A percentile compares a stretch with the other conserved stretches of the same genome.
phyloP scores from a whole-genome alignment of 92 coral and sea anemone genomes.

The Paragorgia papillata region DNA sequence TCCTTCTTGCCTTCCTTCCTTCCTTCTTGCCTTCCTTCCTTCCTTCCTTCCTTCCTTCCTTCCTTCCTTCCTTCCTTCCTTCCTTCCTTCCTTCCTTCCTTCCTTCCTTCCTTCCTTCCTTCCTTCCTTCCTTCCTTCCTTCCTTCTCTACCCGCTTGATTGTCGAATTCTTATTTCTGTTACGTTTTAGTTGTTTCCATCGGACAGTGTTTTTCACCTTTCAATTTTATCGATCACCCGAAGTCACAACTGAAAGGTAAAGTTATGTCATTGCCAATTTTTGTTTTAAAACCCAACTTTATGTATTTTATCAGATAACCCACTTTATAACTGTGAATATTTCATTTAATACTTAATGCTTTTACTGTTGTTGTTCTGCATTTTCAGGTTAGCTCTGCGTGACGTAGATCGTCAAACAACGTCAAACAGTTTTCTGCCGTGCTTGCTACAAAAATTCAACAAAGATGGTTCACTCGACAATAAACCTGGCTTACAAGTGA shows the following conservation, averaged over 20 bases:
- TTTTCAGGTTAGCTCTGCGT: slow-evolving; percentile 49
- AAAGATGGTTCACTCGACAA: slow-evolving; percentile 81
- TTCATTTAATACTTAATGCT: too few species aligned
- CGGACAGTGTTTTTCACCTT: slow-evolving; percentile 92
- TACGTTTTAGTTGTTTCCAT: slow-evolving; percentile 73
- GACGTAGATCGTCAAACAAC: slow-evolving; percentile 34
- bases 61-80: neutral
- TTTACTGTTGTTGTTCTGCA: neutral
- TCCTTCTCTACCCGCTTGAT: neutral
- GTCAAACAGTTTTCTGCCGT: slow-evolving; percentile 54
- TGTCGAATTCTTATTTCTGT: neutral
- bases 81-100: neutral
- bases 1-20: neutral
- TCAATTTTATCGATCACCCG: slow-evolving; percentile 92
- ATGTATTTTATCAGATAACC: too few species aligned
- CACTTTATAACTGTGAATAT: too few species aligned
- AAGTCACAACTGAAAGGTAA: slow-evolving; percentile 95
- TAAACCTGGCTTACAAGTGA: slow-evolving; percentile 86
- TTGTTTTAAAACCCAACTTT: too few species aligned
- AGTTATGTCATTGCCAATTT: neutral
- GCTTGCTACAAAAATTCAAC: slow-evolving; percentile 72
- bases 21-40: neutral
- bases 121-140: neutral
- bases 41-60: neutral
- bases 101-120: neutral